Evolutionary conservation across 2,797 vertebrate species (phyloP).

Genomic region (Onychomys arenicola): DNA sequence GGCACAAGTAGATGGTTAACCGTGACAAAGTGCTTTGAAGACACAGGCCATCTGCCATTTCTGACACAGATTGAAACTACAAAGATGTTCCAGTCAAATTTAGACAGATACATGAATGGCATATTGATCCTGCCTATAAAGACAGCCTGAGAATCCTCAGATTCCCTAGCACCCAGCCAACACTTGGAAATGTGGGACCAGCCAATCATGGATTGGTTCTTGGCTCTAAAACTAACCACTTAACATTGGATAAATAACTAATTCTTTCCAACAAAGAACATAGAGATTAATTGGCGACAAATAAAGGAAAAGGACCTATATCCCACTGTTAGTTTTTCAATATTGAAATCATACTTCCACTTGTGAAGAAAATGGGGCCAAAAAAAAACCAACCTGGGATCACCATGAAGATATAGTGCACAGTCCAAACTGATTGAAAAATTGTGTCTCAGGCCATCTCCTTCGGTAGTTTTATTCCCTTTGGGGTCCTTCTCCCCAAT

Average conservation of each 20-base stretch:
- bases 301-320: background rate
- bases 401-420: background rate
- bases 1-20: background rate
- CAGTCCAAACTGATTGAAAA: background rate
- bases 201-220: background rate
- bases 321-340: slow-evolving; percentile 2
- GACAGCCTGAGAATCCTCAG: background rate
- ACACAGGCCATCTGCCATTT: background rate
- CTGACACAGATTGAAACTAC: background rate
- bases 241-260: slow-evolving; percentile 13
- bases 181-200: background rate
- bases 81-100: background rate
- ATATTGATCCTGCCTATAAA: background rate
- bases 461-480: background rate
- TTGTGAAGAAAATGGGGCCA: background rate
- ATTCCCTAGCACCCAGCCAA: background rate
- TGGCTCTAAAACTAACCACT: background rate
- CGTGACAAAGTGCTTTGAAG: background rate
- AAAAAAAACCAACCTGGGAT: background rate
- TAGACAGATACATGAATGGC: background rate
- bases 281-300: background rate
- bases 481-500: background rate
- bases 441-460: background rate
- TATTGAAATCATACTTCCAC: background rate
- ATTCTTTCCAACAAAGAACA: slow-evolving; percentile 31